Base-by-base conservation (phyloP, 2,888 invertebrate genomes). In the Epinotia demarniana region DNA sequence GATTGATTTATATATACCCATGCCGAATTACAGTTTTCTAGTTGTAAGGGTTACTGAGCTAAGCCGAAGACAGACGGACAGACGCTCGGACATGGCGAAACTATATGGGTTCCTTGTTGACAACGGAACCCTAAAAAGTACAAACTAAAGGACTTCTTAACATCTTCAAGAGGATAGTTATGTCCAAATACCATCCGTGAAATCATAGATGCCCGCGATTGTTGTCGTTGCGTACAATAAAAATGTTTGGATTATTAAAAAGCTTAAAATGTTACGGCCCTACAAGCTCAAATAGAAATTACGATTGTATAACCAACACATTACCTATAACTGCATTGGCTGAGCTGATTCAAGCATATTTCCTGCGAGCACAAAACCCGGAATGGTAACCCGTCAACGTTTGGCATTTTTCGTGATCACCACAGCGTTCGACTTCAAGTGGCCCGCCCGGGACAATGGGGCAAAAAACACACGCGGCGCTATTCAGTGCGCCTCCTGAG, bases 381-480 rank as follows among this genome's bases (percentile, higher is more conserved):
- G 68, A 76, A 73, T 68, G 74, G 77, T 78, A 87, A 86, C 88
- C 87, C 89, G 86, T 89, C 89, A 86, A 83, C 85, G 77, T 77
- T 79, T 79, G 79, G 80, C 81, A 86, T 88, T 90, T 87, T 90
- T 87, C 89, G 86, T 90, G 91, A 87, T 88, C 92, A 92, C 88
- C 87, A 84, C 88, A 91, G 86, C 93, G 90, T 91, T 87, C 80
- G 84, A 83, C 86, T 86, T 93, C 84, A 90, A 93, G 93, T 91
- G 92, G 86, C 79, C 79, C 80, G 70, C 73, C 72, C 74, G 80
- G 83, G 76, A 91, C 87, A 92, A 92, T 89, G 80, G 83, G 78
- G 82, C 84, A 87, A 92, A 90, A 91, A 92, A 91, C 86, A 87
- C 93, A 92, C 85, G 92, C 92, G 86, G 93, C 39, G 92, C 90